A percentile compares a stretch with the other conserved stretches of the same genome.
phyloP scores from a whole-genome alignment of 2,797 vertebrate genomes.

The Hippoglossus hippoglossus region DNA sequence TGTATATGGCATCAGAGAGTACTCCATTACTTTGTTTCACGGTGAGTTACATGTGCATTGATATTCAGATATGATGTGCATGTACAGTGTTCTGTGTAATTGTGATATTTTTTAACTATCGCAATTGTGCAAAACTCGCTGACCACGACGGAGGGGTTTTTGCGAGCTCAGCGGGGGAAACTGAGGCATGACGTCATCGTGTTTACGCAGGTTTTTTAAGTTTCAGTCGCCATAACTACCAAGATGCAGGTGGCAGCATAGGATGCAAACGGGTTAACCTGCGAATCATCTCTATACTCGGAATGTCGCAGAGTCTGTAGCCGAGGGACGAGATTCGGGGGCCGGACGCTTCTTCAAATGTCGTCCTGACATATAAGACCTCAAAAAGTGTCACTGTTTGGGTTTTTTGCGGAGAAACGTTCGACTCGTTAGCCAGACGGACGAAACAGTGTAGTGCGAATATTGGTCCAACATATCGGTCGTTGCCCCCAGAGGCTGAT shows the following conservation, averaged over 20 bases:
- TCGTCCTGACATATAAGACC: too few species aligned
- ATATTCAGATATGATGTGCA: slow-evolving; percentile 63
- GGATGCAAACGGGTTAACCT: slow-evolving; percentile 22
- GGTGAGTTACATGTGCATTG: slow-evolving; percentile 63
- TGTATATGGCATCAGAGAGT: slow-evolving; percentile 58
- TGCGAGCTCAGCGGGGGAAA: slow-evolving; percentile 24
- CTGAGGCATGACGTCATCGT: slow-evolving; percentile 42
- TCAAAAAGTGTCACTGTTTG: too few species aligned
- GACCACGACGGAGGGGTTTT: slow-evolving; percentile 18
- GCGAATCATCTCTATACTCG: background rate
- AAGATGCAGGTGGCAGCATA: slow-evolving; percentile 63
- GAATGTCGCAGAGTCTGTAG: too few species aligned
- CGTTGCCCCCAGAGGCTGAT: too few species aligned
- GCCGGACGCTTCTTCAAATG: too few species aligned
- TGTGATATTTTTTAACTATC: slow-evolving; percentile 46
- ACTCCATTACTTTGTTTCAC: slow-evolving; percentile 50
- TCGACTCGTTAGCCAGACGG: too few species aligned
- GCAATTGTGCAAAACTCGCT: slow-evolving; percentile 53
- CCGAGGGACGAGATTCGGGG: too few species aligned
- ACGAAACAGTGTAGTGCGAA: too few species aligned
- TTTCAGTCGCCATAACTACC: slow-evolving; percentile 27
- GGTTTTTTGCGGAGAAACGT: too few species aligned
- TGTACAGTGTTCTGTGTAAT: slow-evolving; percentile 57
- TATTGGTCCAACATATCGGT: too few species aligned
- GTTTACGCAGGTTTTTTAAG: slow-evolving; percentile 21